Evolutionary conservation across 2,113 vertebrate species (phyloP), one percentile per base, ranked within the genome.

Genomic region (Colistium nudipinnis): DNA sequence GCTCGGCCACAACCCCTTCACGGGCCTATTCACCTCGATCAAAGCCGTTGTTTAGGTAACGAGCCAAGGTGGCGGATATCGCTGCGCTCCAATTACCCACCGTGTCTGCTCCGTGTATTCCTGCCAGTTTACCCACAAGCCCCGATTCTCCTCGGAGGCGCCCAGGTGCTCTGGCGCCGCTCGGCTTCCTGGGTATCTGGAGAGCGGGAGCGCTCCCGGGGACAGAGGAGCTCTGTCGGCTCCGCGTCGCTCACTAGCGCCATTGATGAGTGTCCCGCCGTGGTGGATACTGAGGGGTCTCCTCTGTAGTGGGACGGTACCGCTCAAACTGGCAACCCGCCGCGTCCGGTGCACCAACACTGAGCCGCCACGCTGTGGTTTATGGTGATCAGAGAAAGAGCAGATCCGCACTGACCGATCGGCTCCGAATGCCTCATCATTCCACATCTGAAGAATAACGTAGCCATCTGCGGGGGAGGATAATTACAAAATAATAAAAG

Each of bases 11-110:
- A 84, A 78, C 78, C 77, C n/a, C 84, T 89, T 90, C 68, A 87
- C 81, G 74, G 73, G 77, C 80, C 84, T 70, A 88, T 91, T 91
- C 89, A 89, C 84, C 82, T 86, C 83, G 71, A 74, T 92, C 86
- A 91, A 92, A 90, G 88, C 86, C 78, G 84, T 75, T 88, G 85
- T 84, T 89, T 81, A 91, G 84, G 81, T 86, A 80, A 83, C 45
- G 31, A 79, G 88, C 90, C 86, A 90, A 87, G 71, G 90, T 90
- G 87, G 85, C 81, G 74, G 85, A 89, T 90, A 78, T 81, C 6
- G 64, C 77, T 55, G 71, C 28, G 75, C 76, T 90, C 85, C 85
- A 86, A 88, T 89, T 85, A 83, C 70, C 73, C 75, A 38, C 76
- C 36, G 62, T 64, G 76, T 70, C 65, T 70, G 70, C 70, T 87